Evolutionary conservation across 2,113 vertebrate genomes (phyloP).

Genomic region (Micronycteris hirsuta): DNA sequence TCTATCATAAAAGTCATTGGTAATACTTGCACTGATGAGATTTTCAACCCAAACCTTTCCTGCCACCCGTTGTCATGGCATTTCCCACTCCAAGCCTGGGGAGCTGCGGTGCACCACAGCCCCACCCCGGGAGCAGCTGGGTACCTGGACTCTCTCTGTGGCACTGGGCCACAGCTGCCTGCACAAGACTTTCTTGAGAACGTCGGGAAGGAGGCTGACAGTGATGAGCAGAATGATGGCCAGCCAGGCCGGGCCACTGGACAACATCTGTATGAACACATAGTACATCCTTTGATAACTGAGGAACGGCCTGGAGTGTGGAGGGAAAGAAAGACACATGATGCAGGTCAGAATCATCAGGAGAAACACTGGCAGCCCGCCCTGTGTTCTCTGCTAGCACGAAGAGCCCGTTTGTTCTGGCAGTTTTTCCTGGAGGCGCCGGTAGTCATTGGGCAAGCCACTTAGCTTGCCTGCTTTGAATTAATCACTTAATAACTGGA

Average conservation of each 20-base stretch:
- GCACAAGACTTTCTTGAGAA: slow-evolving; percentile 94
- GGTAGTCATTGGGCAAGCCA: accelerated
- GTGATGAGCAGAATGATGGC: slow-evolving; percentile 92
- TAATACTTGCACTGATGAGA: accelerated
- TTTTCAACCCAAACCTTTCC: neutral
- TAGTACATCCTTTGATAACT: slow-evolving; percentile 99
- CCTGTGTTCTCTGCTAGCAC: no score
- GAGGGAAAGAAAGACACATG: neutral
- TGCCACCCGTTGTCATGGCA: accelerated
- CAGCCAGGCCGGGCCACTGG: slow-evolving; percentile 96
- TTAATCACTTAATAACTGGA: accelerated
- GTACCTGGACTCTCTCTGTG: slow-evolving; percentile 94
- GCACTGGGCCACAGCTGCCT: slow-evolving; percentile 94
- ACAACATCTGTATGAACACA: slow-evolving; percentile 97
- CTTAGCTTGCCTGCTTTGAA: neutral
- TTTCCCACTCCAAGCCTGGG: neutral
- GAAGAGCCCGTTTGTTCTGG: accelerated
- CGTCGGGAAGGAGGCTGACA: slow-evolving; percentile 93
- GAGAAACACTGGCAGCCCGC: neutral
- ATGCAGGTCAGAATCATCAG: neutral
- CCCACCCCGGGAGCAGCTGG: no score
- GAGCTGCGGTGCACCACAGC: neutral
- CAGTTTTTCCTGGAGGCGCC: accelerated
- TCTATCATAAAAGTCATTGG: accelerated
- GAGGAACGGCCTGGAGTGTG: slow-evolving; percentile 91